phyloP scores from a whole-genome alignment of 1,140 invertebrate species.

The Leptoteleia sp. region DNA sequence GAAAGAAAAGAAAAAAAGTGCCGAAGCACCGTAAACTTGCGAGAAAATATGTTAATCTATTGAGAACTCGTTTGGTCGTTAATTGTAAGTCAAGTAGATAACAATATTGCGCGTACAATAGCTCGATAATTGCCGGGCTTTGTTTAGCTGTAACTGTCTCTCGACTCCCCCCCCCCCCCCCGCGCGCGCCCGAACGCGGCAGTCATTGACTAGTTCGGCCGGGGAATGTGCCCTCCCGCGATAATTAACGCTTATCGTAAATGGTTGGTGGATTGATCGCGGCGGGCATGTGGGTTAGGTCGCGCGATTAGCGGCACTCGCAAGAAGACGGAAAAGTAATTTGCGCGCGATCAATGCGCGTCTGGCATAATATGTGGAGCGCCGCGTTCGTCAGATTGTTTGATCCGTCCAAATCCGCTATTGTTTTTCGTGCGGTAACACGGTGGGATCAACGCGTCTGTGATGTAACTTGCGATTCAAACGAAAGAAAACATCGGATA shows the following conservation, averaged over 20 bases:
- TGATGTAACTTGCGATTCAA: too few species aligned
- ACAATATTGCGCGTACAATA: constrained; percentile 40
- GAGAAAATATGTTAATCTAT: constrained; percentile 55
- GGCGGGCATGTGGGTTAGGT: constrained; percentile 34
- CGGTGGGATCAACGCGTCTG: too few species aligned
- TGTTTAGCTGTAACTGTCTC: too few species aligned
- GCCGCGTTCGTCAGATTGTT: too few species aligned
- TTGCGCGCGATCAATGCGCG: constrained; percentile 17
- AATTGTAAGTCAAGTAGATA: too few species aligned
- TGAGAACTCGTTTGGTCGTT: constrained; percentile 32
- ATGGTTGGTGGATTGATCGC: constrained; percentile 21
- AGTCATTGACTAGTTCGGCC: constrained; percentile 31
- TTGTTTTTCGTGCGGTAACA: too few species aligned
- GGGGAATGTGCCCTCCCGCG: neutral
- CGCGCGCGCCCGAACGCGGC: too few species aligned
- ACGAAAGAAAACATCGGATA: too few species aligned
- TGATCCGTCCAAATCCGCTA: too few species aligned
- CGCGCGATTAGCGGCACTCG: constrained; percentile 9
- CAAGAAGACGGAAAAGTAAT: constrained; percentile 28
- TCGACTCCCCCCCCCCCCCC: too few species aligned
- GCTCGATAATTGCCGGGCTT: constrained; percentile 58
- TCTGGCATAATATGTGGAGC: constrained; percentile 57
- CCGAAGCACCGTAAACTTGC: constrained; percentile 32
- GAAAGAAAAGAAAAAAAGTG: constrained; percentile 20
- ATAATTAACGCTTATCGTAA: constrained; percentile 50